These are phyloP conservation scores for Hydraecia micacea DNA, from an alignment of 2,888 invertebrate genomes.

Conservation along the genomic window DNA sequence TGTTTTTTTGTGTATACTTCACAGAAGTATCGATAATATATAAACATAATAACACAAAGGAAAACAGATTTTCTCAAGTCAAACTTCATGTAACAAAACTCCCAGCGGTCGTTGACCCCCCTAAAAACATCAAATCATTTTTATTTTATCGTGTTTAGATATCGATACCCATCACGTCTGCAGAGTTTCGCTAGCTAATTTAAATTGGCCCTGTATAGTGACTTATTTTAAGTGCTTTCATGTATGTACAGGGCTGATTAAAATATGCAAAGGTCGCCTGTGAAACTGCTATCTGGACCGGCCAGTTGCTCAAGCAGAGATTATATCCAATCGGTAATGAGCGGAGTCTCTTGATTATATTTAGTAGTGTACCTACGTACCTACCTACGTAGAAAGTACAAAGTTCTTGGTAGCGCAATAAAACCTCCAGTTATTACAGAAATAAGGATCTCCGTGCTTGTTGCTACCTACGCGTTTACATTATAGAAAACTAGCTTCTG, in stretches of 20 bases:
- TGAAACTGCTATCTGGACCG: conserved; percentile 58
- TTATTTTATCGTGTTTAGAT: no score
- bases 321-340: conserved; percentile 52
- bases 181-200: background rate
- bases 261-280: conserved; percentile 60
- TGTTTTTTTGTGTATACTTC: no score
- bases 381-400: conserved; percentile 18
- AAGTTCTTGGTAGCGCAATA: conserved; percentile 29
- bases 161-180: background rate
- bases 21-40: no score
- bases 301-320: conserved; percentile 55
- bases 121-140: no score
- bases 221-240: conserved; percentile 49
- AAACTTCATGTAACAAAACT: background rate
- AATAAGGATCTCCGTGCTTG: conserved; percentile 39
- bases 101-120: background rate
- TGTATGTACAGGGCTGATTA: conserved; percentile 36
- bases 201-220: conserved; percentile 4
- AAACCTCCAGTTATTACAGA: conserved; percentile 33
- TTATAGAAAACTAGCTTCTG: conserved; percentile 23
- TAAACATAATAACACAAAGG: background rate
- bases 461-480: conserved; percentile 35
- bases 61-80: background rate
- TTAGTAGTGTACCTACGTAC: conserved; percentile 19
- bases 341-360: conserved; percentile 35